Base-by-base conservation (phyloP, 2,888 invertebrate genomes). In the Cybosia mesomella region DNA sequence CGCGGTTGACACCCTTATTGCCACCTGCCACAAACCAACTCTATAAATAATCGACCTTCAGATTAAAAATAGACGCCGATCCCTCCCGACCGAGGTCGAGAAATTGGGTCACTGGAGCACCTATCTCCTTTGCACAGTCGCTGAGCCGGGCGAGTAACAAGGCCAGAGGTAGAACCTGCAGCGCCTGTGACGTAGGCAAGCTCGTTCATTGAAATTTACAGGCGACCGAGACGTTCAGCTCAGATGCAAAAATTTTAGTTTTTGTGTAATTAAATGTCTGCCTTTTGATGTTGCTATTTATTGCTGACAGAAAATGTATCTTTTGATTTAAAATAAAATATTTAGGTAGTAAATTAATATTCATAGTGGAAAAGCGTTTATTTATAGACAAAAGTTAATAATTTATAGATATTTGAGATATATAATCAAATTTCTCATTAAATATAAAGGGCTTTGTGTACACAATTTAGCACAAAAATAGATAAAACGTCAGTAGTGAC, bases 1-100 rank as follows among this genome's bases (percentile, higher is more conserved):
- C 61, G 72, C 68, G 74, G 69, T 70, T 73, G 77, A 81, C 83
- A 82, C 83, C 82, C 82, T 77, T 75, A 73, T 80, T 77, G 82
- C 83, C 80, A 81, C 82, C 81, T 80, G 80, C 80, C 74, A 67
- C 85, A 78, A 86, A 80, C 85, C 82, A 79, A 79, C 77, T 87
- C 92, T 93, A 94, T 94, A 93, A 93, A 95, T 95, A 95, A 90
- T 83, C 93, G 95, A 95, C 95, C 95, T 95, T 95, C 94, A 93
- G 92, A 87, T 91, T 93, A 94, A 92, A 95, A 94, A 95, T 95
- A 95, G 95, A 94, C 87, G 88, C 86, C 91, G 90, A 90, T 91
- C 94, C 92, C 92, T 87, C 87, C 90, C 89, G 87, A 89, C 85
- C 91, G 94, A 92, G 94, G 93, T 94, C 92, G 89, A 88, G 84